phyloP scores from a whole-genome alignment of 2,797 vertebrate genomes.

The Dallia pectoralis region DNA sequence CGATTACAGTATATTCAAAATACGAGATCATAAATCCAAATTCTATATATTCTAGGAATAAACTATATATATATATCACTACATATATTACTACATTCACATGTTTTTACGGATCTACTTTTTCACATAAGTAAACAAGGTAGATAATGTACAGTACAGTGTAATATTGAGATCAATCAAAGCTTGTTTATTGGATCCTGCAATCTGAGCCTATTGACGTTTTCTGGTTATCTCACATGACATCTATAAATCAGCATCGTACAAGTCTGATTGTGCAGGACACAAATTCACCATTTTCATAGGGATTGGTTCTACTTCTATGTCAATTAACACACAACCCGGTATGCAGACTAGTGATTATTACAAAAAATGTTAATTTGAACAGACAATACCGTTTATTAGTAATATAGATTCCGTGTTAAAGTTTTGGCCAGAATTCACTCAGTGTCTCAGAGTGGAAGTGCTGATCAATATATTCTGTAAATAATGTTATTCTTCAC shows the following conservation, averaged over 20 bases:
- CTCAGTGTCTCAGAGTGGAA: not conserved
- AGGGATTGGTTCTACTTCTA: not conserved
- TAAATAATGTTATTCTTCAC: not conserved
- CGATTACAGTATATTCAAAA: conserved; percentile 17
- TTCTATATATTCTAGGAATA: not conserved
- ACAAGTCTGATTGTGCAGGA: not conserved
- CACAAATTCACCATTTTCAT: not conserved
- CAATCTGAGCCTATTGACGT: not conserved
- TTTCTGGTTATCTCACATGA: not conserved
- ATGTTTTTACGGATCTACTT: not conserved
- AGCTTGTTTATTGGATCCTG: not conserved
- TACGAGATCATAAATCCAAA: conserved; percentile 1
- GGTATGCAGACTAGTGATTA: not conserved
- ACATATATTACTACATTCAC: not conserved
- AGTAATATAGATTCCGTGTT: not conserved
- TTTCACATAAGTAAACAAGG: not conserved
- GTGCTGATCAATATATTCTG: not conserved
- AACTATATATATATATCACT: too few relatives aligned
- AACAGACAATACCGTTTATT: not conserved
- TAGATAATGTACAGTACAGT: not conserved
- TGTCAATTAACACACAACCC: not conserved
- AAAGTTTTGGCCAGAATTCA: not conserved
- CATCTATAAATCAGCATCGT: not conserved
- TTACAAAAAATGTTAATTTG: not conserved
- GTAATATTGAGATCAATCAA: not conserved